A percentile compares a stretch with the other conserved stretches of the same genome.
These are phyloP conservation scores for Centrocercus urophasianus DNA, from an alignment of 2,113 vertebrate genomes.

Conservation along the genomic window DNA sequence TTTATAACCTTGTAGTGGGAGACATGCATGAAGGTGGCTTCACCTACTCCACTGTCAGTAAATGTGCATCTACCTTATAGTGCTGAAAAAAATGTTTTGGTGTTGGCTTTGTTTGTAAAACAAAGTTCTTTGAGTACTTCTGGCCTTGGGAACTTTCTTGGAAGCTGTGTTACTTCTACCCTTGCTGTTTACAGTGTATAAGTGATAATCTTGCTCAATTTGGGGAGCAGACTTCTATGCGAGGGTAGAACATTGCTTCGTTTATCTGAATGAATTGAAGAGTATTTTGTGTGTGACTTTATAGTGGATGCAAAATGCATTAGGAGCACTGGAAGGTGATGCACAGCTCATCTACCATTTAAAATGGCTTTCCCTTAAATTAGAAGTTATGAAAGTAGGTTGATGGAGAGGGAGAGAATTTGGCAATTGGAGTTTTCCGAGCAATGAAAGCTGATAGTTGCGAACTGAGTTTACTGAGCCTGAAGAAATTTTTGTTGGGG, in stretches of 20 bases:
- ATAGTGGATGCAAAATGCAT: neutral
- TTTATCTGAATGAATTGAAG: neutral
- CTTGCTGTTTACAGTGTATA: neutral
- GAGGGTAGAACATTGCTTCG: neutral
- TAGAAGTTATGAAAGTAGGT: neutral
- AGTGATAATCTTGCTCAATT: neutral
- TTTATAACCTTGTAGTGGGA: rapidly evolving
- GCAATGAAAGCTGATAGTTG: neutral
- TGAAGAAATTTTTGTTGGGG: neutral
- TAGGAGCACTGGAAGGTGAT: neutral
- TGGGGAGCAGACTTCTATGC: neutral
- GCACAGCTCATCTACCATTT: neutral
- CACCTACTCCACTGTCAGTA: neutral
- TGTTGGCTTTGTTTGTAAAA: neutral
- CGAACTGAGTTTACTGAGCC: neutral
- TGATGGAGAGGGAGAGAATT: neutral
- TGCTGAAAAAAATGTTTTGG: neutral
- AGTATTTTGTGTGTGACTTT: neutral
- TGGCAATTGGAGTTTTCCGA: neutral
- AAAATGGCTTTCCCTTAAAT: neutral
- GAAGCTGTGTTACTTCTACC: neutral
- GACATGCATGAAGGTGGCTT: rapidly evolving
- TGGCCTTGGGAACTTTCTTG: neutral
- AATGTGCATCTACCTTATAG: rapidly evolving
- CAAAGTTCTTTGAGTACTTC: neutral